Percentiles rank a stretch among this genome's conserved stretches.
Conservation (phyloP, 2,797 vertebrate species). For the Danionella dracula region DNA sequence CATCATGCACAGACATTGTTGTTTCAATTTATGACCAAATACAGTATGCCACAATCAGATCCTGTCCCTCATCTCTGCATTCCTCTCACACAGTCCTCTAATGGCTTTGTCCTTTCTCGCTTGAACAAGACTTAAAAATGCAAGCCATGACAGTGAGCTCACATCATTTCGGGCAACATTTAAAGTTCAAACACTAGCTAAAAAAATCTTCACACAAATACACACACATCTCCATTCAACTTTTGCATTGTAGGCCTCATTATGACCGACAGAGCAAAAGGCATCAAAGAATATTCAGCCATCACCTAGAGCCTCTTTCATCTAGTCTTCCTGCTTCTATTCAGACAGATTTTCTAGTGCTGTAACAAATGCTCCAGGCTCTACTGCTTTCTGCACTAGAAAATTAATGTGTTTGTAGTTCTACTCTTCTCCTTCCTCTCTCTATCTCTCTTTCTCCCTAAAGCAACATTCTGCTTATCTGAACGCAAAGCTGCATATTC, state of each 20-base stretch:
- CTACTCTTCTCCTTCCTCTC: neutral
- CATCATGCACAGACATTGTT: constrained; percentile 37
- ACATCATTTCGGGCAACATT: neutral
- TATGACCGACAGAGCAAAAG: constrained; percentile 26
- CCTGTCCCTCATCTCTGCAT: neutral
- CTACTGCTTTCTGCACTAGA: constrained; percentile 24
- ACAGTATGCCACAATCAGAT: constrained; percentile 29
- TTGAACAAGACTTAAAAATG: constrained; percentile 3
- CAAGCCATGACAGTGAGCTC: neutral
- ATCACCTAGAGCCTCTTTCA: constrained; percentile 27
- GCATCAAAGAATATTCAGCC: constrained; percentile 28
- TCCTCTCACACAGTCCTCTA: neutral
- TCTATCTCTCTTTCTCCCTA: neutral
- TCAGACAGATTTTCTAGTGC: constrained; percentile 24
- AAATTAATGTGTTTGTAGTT: constrained; percentile 33
- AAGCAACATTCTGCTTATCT: constrained; percentile 27
- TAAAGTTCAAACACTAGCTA: constrained; percentile 9
- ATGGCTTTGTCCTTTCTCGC: neutral
- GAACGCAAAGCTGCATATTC: constrained; percentile 2
- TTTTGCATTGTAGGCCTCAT: constrained; percentile 21
- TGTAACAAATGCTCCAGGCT: constrained; percentile 31
- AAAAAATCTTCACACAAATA: neutral
- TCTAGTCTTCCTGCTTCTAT: constrained; percentile 28
- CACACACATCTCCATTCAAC: neutral
- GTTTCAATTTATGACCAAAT: constrained; percentile 28